These are phyloP conservation scores for Echinops telfairi DNA, from an alignment of 2,113 vertebrate genomes.

Conservation along the genomic window DNA sequence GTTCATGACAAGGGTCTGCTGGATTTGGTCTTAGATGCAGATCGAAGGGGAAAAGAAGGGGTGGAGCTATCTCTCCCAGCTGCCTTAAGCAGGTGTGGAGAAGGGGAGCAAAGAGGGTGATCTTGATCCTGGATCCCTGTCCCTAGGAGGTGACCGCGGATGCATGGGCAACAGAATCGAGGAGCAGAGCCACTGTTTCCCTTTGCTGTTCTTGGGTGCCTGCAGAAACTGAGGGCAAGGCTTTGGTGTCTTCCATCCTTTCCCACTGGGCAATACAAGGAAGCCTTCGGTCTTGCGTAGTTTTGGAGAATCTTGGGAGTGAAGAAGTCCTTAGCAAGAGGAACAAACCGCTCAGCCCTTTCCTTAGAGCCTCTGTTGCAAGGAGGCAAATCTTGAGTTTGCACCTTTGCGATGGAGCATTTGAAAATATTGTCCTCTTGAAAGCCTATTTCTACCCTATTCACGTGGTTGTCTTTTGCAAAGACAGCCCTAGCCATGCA, in stretches of 20 bases:
- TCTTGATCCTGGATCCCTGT: neutral
- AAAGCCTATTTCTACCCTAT: conserved; percentile 22
- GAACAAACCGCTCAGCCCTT: neutral
- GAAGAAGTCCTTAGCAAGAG: conserved; percentile 4
- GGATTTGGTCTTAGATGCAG: neutral
- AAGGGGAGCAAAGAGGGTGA: neutral
- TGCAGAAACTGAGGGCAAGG: neutral
- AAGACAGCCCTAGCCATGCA: conserved; percentile 25
- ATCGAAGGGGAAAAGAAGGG: conserved; percentile 4
- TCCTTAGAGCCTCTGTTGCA: neutral
- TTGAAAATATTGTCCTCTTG: neutral
- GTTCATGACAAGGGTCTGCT: neutral
- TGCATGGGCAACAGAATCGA: neutral
- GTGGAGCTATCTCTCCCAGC: neutral
- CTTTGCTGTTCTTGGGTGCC: neutral
- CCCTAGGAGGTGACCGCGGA: neutral
- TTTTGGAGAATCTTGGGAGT: conserved; percentile 22
- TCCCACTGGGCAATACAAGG: neutral
- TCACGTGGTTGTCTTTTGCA: neutral
- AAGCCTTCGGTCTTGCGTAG: neutral
- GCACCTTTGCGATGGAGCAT: neutral
- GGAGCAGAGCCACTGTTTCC: neutral
- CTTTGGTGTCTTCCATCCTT: neutral
- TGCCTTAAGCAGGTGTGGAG: neutral
- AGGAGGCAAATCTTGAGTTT: neutral